phyloP scores from a whole-genome alignment of 2,888 invertebrate genomes.

The Sarcophaga variegata region DNA sequence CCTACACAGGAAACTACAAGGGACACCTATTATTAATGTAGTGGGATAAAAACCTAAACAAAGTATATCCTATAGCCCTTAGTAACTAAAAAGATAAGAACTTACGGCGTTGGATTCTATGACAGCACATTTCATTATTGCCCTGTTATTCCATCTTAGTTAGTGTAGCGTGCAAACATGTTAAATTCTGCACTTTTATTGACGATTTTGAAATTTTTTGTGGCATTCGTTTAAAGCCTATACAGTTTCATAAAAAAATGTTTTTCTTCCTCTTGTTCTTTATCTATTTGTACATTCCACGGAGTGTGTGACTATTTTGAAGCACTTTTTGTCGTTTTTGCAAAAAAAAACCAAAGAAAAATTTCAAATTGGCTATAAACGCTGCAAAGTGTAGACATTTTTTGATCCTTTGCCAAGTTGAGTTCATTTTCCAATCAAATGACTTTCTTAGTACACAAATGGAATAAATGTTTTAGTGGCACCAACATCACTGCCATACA shows the following conservation, averaged over 20 bases:
- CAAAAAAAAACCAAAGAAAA: constrained; percentile 7
- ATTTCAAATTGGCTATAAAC: background rate
- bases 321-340: background rate
- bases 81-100: no score
- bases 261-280: background rate
- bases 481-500: background rate
- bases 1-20: no score
- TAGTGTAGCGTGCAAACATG: no score
- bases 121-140: no score
- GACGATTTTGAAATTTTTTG: background rate
- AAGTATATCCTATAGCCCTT: no score
- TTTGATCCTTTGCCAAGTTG: constrained; percentile 61
- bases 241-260: background rate
- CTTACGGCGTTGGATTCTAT: no score
- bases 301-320: background rate
- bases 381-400: constrained; percentile 35
- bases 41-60: no score
- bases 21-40: no score
- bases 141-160: no score
- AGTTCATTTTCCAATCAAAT: constrained; percentile 55
- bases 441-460: constrained; percentile 20
- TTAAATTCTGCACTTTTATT: no score
- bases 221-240: background rate
- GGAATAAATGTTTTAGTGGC: no score
- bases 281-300: background rate